Evolutionary conservation across 2,797 vertebrate species (phyloP), one percentile per base, ranked within the genome.

Genomic region (Synaphobranchus kaupii): DNA sequence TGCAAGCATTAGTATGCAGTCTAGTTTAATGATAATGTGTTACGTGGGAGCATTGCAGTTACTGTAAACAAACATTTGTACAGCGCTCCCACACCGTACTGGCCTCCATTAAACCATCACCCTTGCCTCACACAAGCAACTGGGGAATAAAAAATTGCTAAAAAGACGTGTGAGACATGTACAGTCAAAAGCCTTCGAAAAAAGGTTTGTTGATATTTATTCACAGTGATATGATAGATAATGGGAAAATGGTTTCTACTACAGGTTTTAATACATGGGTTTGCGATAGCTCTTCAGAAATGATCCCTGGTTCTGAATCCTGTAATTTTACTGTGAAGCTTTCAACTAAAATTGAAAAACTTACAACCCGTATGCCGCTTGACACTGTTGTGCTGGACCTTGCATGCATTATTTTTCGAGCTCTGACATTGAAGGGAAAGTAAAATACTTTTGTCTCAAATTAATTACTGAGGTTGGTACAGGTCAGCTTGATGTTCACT

Each of bases 11-110:
- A 39, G 71, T 39, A 73, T 73, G 71, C 71, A 4, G 71, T 22
- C 13, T 39, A 39, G 71, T 31, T 34, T 73, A 73, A 31, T 73
- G 25, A 66, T 25, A 60, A 60, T 60, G 20, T 2, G 63, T 39
- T 73, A 22, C 2, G 71, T 73, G 71, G 34, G 71, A 73, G 71
- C 28, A 28, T 66, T 66, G 68, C 68, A 31, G 71, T 73, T 31
- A 39, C 71, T 34, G 71, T 73, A 73, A 73, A 66, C 63, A 66
- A 66, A 66, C 63, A 66, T 66, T 66, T 66, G 25, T 66, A 66
- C 25, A 25, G 63, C 9, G 7, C n/a, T 66, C 63, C 63, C 25
- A 66, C 63, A 66, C 63, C 63, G 8, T n/a, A 8, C 22, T 66
- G 63, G 25, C 25, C 63, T 66, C 63, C 25, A n/a, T 66, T 66